Conservation (phyloP, 2,797 vertebrate species). For the Enteromius afrohamiltoni region DNA sequence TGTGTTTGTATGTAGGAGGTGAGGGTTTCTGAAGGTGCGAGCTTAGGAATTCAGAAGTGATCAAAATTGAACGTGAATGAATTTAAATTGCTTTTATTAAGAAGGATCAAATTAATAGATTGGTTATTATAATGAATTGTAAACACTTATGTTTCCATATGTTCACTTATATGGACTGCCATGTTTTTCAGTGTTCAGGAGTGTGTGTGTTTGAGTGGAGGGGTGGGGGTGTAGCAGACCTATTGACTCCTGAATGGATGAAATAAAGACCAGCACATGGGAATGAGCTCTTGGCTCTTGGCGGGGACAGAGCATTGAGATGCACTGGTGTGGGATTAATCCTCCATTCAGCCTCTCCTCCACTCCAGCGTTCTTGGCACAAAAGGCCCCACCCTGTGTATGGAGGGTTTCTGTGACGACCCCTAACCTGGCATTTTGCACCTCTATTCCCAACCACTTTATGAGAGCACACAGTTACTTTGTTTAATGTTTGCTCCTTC, state of each 20-base stretch:
- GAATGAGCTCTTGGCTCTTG: constrained; percentile 63
- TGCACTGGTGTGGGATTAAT: constrained; percentile 80
- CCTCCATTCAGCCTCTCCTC: constrained; percentile 78
- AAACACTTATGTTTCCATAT: constrained; percentile 44
- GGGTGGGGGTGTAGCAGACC: constrained; percentile 47
- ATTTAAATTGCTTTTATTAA: not conserved
- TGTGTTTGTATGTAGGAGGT: not conserved
- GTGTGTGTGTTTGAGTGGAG: constrained; percentile 33
- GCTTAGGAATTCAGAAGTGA: constrained; percentile 19
- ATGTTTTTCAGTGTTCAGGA: constrained; percentile 18
- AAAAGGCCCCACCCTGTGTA: constrained; percentile 71
- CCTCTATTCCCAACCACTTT: constrained; percentile 69
- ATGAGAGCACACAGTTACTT: constrained; percentile 74
- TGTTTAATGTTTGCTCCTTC: constrained; percentile 78
- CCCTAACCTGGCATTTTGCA: constrained; percentile 73
- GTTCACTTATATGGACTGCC: not conserved
- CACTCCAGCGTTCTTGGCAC: constrained; percentile 67
- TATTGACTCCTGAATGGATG: constrained; percentile 59
- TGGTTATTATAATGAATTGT: constrained; percentile 25
- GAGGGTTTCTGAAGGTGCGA: not conserved
- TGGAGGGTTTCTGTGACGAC: constrained; percentile 70
- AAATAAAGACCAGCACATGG: constrained; percentile 69
- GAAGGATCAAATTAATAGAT: not conserved
- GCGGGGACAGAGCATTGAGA: constrained; percentile 70
- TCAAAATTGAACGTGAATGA: not conserved